Evolutionary conservation across 2,797 vertebrate species (phyloP), one percentile per base, ranked within the genome.

Genomic region (Cirrhinus molitorella): DNA sequence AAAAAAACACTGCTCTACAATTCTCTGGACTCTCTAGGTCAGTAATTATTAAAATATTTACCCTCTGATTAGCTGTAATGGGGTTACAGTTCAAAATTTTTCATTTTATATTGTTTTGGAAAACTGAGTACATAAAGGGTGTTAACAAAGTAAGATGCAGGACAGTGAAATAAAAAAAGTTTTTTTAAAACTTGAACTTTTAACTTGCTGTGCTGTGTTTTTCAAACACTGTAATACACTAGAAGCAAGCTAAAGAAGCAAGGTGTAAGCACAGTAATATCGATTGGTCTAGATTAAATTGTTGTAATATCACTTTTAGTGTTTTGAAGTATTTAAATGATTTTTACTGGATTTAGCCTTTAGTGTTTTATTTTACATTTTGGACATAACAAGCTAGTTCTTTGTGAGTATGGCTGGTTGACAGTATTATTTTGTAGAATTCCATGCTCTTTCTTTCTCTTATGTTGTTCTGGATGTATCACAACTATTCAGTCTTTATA

Each of bases 401-500:
- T 78, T 53, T 53, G 21, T 53, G 66, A 70, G 43, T 68, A 16
- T 70, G 17, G 17, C 17, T 55, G 3, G 37, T 45, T 59, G 63
- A 51, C 9, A 66, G 21, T 34, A 16, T 81, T 73, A 23, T 65
- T 81, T 73, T n/a, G 55, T 21, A 9, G 14, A 73, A 63, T 51
- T 37, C 40, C 43, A 13, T 72, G 55, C 43, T 25, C 4, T 37
- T 12, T 37, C 6, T 13, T 31, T 40, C 25, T 63, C 5, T 80
- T 47, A 70, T 68, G 19, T 28, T 25, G 21, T 79, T 51, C 16
- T 25, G 31, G 16, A 59, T 71, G 2, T 3, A 61, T 14, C 25
- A 3, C 59, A 34, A 7, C 67, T 73, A 25, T 63, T 65, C 21
- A 49, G 57, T 43, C 43, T 81, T 72, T 2, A 43, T 49, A 43